Evolutionary conservation across 1,140 invertebrate genomes (phyloP).

Genomic region (Telenomus remus): DNA sequence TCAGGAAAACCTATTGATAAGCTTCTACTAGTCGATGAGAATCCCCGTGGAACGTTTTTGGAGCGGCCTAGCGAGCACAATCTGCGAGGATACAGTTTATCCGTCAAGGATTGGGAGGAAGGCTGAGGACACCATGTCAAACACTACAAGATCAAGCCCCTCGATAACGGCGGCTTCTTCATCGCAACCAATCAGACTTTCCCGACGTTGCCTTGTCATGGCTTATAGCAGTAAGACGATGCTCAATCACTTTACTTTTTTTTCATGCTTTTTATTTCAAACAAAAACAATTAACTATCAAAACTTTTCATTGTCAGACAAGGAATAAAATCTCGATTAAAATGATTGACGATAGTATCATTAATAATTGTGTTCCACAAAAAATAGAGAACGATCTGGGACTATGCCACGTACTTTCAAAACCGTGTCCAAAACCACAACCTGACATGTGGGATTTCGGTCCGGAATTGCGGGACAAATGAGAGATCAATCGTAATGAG

Average conservation of each 20-base stretch:
- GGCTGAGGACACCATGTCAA: constrained; percentile 94
- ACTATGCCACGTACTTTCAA: constrained; percentile 90
- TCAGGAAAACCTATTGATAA: constrained; percentile 99
- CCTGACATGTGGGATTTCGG: constrained; percentile 97
- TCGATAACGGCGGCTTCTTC: constrained; percentile 96
- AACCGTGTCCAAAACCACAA: constrained; percentile 93
- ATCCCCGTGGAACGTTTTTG: constrained; percentile 96
- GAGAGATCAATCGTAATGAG: constrained; percentile 94
- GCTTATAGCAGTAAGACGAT: constrained; percentile 91
- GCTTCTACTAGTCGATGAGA: constrained; percentile 90
- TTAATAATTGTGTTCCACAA: not conserved
- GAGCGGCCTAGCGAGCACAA: constrained; percentile 96
- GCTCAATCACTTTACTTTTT: too few relatives aligned
- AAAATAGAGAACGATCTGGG: constrained; percentile 92
- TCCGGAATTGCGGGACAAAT: constrained; percentile 94
- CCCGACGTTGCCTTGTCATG: constrained; percentile 90
- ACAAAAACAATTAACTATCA: too few relatives aligned
- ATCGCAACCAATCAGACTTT: constrained; percentile 97
- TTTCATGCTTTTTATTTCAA: too few relatives aligned
- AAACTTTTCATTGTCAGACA: too few relatives aligned
- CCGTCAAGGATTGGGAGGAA: constrained; percentile 97
- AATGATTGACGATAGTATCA: too few relatives aligned
- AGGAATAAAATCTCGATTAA: too few relatives aligned
- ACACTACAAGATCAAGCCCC: constrained; percentile 97
- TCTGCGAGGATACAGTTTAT: constrained; percentile 93